Evolutionary conservation across 2,113 vertebrate genomes (phyloP).

Genomic region (Kryptolebias marmoratus): DNA sequence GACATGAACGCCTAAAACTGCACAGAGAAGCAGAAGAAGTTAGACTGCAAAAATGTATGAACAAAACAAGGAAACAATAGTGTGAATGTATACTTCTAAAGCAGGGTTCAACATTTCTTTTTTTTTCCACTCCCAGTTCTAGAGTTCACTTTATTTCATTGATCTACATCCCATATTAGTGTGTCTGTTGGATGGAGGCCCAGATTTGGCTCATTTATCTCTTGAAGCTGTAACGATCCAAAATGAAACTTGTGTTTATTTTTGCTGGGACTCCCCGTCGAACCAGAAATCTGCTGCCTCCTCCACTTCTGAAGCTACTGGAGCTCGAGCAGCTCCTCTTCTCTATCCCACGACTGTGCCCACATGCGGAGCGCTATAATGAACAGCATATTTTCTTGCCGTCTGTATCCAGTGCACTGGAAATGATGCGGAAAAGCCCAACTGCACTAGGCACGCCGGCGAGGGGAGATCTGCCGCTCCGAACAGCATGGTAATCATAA

Average conservation of each 20-base stretch:
- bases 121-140: neutral
- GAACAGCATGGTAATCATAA: slow-evolving; percentile 67
- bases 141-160: neutral
- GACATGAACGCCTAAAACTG: too few relatives aligned
- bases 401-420: slow-evolving; percentile 72
- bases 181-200: slow-evolving; percentile 2
- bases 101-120: neutral
- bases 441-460: slow-evolving; percentile 70
- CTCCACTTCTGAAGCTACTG: slow-evolving; percentile 9
- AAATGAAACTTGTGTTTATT: slow-evolving; percentile 64
- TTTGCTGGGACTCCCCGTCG: slow-evolving; percentile 20
- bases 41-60: too few relatives aligned
- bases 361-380: slow-evolving; percentile 23
- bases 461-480: slow-evolving; percentile 54
- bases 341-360: slow-evolving; percentile 10
- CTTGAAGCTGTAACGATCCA: slow-evolving; percentile 36
- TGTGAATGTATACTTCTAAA: neutral
- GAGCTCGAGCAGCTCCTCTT: slow-evolving; percentile 10
- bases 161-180: too few relatives aligned
- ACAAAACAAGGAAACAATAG: too few relatives aligned
- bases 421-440: slow-evolving; percentile 73
- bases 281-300: slow-evolving; percentile 7
- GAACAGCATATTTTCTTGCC: slow-evolving; percentile 55
- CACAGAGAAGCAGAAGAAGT: too few relatives aligned
- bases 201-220: slow-evolving; percentile 32